Percentiles rank a stretch among this genome's conserved stretches.
phyloP scores from a whole-genome alignment of 2,113 vertebrate genomes.

The Thalassoma bifasciatum region DNA sequence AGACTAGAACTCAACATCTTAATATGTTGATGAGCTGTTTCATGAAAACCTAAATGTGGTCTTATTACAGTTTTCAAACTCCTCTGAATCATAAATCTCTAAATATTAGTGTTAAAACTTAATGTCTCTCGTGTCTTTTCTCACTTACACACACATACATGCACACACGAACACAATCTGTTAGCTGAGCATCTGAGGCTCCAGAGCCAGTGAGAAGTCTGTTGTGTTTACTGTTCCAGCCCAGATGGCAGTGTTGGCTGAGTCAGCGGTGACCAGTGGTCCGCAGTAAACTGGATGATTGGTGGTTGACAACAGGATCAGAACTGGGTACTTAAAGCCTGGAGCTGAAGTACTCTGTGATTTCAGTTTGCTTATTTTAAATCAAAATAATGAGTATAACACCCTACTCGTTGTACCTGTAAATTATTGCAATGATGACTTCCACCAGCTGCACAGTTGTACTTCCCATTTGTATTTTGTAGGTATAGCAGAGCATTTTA shows the following conservation, averaged over 20 bases:
- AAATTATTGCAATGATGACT: too few species aligned
- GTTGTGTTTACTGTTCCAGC: slow-evolving; percentile 63
- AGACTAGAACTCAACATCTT: too few species aligned
- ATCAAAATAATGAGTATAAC: too few species aligned
- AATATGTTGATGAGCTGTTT: too few species aligned
- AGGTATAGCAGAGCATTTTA: neutral
- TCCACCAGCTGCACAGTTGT: neutral
- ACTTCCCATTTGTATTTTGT: neutral
- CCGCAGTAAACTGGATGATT: slow-evolving; percentile 48
- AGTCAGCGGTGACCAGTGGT: slow-evolving; percentile 64
- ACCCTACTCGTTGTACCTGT: neutral
- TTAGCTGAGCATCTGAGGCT: too few species aligned
- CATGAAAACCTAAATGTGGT: too few species aligned
- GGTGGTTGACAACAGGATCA: slow-evolving; percentile 42
- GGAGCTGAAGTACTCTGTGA: neutral
- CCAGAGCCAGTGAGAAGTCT: slow-evolving; percentile 48
- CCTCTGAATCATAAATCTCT: neutral
- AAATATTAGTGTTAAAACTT: neutral
- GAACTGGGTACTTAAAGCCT: neutral
- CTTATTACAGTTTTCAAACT: too few species aligned
- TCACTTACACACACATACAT: slow-evolving; percentile 1
- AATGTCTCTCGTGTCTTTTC: too few species aligned
- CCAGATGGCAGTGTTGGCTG: slow-evolving; percentile 72
- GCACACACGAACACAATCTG: too few species aligned
- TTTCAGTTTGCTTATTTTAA: slow-evolving; percentile 15